These are phyloP conservation scores for Horisme vitalbata DNA, from an alignment of 2,888 invertebrate species.

Conservation along the genomic window DNA sequence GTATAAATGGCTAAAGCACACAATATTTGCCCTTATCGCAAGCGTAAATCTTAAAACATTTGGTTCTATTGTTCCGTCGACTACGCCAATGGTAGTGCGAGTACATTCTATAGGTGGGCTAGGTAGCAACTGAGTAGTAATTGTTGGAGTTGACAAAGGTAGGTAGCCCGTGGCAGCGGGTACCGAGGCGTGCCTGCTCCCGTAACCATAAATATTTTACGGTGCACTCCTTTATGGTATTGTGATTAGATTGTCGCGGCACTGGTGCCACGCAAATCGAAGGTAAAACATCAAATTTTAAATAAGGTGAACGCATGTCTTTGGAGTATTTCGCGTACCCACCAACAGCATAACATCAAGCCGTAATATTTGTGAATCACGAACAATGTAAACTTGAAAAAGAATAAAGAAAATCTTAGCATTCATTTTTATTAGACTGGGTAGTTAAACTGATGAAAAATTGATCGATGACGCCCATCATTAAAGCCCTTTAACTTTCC, in stretches of 20 bases:
- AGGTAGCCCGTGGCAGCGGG: slow-evolving; percentile 49
- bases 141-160: slow-evolving; percentile 42
- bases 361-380: slow-evolving; percentile 34
- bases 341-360: slow-evolving; percentile 34
- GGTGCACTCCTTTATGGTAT: slow-evolving; percentile 69
- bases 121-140: slow-evolving; percentile 20
- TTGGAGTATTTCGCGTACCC: slow-evolving; percentile 40
- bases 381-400: slow-evolving; percentile 25
- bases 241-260: slow-evolving; percentile 70
- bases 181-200: slow-evolving; percentile 66
- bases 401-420: slow-evolving; percentile 6
- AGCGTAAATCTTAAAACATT: slow-evolving; percentile 11
- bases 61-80: slow-evolving; percentile 19
- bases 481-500: too few species aligned
- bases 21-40: not conserved
- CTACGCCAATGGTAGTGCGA: slow-evolving; percentile 3
- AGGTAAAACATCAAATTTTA: slow-evolving; percentile 62
- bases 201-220: slow-evolving; percentile 71
- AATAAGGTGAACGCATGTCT: slow-evolving; percentile 53
- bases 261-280: slow-evolving; percentile 57
- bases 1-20: not conserved
- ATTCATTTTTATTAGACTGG: too few species aligned
- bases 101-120: slow-evolving; percentile 7
- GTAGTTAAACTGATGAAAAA: too few species aligned
- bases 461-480: too few species aligned